These are phyloP conservation scores for Tribolium freemani DNA, from an alignment of 2,888 invertebrate species.

Conservation along the genomic window DNA sequence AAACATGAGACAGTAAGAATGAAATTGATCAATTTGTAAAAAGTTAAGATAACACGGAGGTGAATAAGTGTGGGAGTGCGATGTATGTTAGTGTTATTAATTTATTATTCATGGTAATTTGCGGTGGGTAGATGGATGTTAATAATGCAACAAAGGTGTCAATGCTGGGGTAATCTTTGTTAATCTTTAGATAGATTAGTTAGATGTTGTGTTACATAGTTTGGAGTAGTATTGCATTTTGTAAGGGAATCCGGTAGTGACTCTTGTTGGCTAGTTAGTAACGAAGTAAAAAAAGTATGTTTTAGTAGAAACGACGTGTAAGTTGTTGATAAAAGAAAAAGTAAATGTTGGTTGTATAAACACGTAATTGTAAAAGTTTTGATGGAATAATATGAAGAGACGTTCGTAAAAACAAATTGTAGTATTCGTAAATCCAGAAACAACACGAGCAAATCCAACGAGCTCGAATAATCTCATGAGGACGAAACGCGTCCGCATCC, in stretches of 20 bases:
- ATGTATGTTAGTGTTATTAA: too few species aligned
- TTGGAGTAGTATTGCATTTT: not conserved
- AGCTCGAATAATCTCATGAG: conserved; percentile 47
- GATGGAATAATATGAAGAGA: conserved; percentile 42
- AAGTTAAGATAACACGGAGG: too few species aligned
- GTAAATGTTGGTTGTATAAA: conserved; percentile 17
- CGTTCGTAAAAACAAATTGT: conserved; percentile 40
- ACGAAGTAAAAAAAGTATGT: not conserved
- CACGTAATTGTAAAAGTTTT: conserved; percentile 44
- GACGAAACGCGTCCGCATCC: conserved; percentile 40
- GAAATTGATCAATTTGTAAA: too few species aligned
- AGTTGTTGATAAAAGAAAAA: conserved; percentile 2
- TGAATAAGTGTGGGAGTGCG: too few species aligned
- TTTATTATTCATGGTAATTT: too few species aligned
- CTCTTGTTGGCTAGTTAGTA: not conserved
- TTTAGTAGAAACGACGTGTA: not conserved
- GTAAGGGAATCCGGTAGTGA: not conserved
- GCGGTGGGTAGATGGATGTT: not conserved
- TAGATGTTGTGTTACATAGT: not conserved
- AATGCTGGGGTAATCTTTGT: not conserved
- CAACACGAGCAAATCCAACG: conserved; percentile 44
- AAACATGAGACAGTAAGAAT: too few species aligned
- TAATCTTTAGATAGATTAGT: not conserved
- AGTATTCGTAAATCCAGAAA: conserved; percentile 43
- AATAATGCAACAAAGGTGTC: not conserved